These are phyloP conservation scores for Pimpla rufipes DNA, from an alignment of 2,888 invertebrate genomes.

Conservation along the genomic window DNA sequence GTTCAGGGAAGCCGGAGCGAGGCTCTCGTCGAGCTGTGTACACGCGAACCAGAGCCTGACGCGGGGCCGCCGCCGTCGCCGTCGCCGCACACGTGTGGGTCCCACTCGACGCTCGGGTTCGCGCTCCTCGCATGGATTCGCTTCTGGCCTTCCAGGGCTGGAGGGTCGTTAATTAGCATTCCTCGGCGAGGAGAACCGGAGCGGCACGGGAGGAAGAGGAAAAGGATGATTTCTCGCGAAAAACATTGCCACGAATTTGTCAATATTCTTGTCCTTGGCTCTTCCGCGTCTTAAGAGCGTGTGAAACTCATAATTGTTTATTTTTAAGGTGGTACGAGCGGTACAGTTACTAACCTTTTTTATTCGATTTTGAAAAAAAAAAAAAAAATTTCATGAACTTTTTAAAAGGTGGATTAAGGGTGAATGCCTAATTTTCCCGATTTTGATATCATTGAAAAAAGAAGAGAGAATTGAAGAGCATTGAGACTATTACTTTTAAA, in stretches of 20 bases:
- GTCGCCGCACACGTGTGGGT: constrained; percentile 7
- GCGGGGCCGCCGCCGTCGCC: background rate
- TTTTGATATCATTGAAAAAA: too few species aligned
- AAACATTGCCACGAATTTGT: background rate
- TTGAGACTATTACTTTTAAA: too few species aligned
- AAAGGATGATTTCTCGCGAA: background rate
- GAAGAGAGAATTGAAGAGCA: too few species aligned
- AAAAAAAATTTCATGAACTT: too few species aligned
- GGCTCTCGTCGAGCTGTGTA: constrained; percentile 45
- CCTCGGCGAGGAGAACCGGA: background rate
- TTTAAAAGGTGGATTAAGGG: too few species aligned
- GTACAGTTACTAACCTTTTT: too few species aligned
- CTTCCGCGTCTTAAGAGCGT: too few species aligned
- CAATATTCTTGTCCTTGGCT: too few species aligned
- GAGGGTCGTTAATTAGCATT: constrained; percentile 40
- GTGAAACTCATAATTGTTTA: too few species aligned
- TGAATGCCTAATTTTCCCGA: too few species aligned
- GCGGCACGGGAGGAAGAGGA: background rate
- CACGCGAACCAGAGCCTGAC: constrained; percentile 27
- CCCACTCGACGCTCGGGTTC: constrained; percentile 4
- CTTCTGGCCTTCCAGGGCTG: constrained; percentile 24
- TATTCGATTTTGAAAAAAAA: too few species aligned
- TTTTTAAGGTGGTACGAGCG: too few species aligned
- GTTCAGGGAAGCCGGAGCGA: constrained; percentile 46
- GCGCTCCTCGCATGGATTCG: constrained; percentile 35